phyloP scores from a whole-genome alignment of 2,888 invertebrate genomes.

The Bhutanitis thaidina region DNA sequence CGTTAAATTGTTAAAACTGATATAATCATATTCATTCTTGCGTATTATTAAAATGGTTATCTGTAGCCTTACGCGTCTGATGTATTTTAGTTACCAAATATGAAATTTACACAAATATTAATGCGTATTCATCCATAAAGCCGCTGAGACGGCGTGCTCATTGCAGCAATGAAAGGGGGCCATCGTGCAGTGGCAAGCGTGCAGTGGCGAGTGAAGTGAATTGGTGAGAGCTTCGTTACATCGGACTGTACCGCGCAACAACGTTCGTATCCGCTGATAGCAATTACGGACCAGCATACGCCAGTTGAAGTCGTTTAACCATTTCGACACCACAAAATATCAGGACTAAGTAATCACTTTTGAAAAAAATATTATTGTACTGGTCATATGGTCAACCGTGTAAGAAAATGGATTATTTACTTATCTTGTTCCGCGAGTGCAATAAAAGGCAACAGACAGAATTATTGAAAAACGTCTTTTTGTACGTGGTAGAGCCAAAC shows the following conservation, averaged over 20 bases:
- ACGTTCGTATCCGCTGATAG: slow-evolving; percentile 22
- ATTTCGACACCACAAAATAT: not conserved
- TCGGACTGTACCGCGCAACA: slow-evolving; percentile 20
- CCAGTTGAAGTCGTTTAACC: not conserved
- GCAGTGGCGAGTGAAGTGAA: slow-evolving; percentile 27
- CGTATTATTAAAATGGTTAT: too few relatives aligned
- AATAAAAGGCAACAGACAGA: too few relatives aligned
- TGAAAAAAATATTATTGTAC: too few relatives aligned
- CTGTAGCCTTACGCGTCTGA: not conserved
- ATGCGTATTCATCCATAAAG: slow-evolving; percentile 52
- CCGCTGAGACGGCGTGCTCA: slow-evolving; percentile 37
- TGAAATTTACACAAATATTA: slow-evolving; percentile 31
- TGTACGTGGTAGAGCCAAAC: too few relatives aligned
- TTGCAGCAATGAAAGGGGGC: slow-evolving; percentile 48
- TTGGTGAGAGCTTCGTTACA: slow-evolving; percentile 19
- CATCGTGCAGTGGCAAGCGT: slow-evolving; percentile 28
- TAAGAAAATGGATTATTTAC: too few relatives aligned
- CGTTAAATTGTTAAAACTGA: too few relatives aligned
- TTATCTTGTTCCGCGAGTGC: too few relatives aligned
- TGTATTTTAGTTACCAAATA: not conserved
- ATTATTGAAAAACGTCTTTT: too few relatives aligned
- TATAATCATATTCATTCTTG: too few relatives aligned
- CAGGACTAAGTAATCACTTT: too few relatives aligned
- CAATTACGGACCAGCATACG: slow-evolving; percentile 23
- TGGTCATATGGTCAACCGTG: too few relatives aligned